Evolutionary conservation across 2,797 vertebrate genomes (phyloP), one percentile per base, ranked within the genome.

Genomic region (Siniperca undulata): DNA sequence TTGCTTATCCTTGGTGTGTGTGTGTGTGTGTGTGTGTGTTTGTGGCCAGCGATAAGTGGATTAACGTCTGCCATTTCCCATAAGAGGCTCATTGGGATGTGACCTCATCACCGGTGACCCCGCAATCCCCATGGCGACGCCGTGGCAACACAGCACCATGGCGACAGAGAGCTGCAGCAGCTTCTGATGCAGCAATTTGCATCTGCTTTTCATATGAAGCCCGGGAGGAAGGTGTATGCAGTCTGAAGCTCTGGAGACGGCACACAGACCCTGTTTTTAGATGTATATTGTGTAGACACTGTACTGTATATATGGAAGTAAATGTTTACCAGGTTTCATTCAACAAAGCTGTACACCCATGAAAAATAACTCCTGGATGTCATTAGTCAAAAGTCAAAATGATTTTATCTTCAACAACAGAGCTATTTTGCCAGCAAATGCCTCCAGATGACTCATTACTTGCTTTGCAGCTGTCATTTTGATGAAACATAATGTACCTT

Each of bases 41-140:
- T 40, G 71, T 36, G 80, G 81, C 77, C 76, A 81, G 83, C 64
- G 50, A 78, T 91, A 91, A 93, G 89, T 93, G 87, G 91, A 94
- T 92, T 92, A 92, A 66, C 73, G 77, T 86, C 86, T 85, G 88
- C 86, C 78, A 70, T 89, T 80, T 89, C 89, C 82, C 79, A 71
- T 86, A 88, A 91, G 90, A 89, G 86, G 84, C 84, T 91, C 88
- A 84, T 70, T 16, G 60, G 82, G 86, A 91, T 62, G 83, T 87
- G 89, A 92, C 93, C 93, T 91, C 92, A 90, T 92, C 89, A 85
- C 73, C 56, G 55, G 62, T 92, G 88, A 94, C 90, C 90, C 88
- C 74, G 56, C 83, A 84, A 85, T 86, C 88, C 86, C 92, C 88
- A 92, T 92, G 83, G 91, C 67, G 85, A 92, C 89, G n/a, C 91